Evolutionary conservation across 2,797 vertebrate species (phyloP).

Genomic region (Falco naumanni): DNA sequence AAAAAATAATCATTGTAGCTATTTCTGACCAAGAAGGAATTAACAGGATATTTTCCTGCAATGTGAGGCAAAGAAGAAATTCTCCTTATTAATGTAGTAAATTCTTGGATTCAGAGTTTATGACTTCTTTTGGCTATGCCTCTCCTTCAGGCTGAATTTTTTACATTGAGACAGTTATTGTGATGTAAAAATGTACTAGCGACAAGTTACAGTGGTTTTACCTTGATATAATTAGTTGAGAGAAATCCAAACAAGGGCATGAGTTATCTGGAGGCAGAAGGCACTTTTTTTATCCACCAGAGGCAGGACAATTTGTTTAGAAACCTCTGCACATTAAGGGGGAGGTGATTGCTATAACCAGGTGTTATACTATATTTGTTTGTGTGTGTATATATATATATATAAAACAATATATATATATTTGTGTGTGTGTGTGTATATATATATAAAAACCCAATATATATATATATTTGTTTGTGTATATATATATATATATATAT

Average conservation of each 20-base stretch:
- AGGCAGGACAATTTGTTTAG: not conserved
- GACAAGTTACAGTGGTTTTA: not conserved
- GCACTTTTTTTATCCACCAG: not conserved
- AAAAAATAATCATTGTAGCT: not conserved
- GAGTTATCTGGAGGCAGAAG: not conserved
- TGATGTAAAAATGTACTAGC: not conserved
- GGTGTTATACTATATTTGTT: too few relatives aligned
- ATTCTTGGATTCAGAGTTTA: not conserved
- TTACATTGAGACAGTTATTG: not conserved
- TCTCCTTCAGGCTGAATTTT: not conserved
- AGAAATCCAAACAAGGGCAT: not conserved
- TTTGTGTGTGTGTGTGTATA: too few relatives aligned
- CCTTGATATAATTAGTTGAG: not conserved
- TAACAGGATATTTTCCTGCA: not conserved
- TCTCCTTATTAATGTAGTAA: not conserved
- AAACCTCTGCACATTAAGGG: not conserved
- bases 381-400: too few relatives aligned
- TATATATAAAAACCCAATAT: too few relatives aligned
- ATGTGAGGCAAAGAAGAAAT: not conserved
- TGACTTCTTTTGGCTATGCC: not conserved
- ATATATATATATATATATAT: too few relatives aligned
- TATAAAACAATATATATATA: too few relatives aligned
- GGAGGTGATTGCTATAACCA: not conserved
- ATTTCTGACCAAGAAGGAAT: not conserved
- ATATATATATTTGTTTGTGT: too few relatives aligned